Conservation (phyloP, 2,113 vertebrate species). For the Anhinga rufa region DNA sequence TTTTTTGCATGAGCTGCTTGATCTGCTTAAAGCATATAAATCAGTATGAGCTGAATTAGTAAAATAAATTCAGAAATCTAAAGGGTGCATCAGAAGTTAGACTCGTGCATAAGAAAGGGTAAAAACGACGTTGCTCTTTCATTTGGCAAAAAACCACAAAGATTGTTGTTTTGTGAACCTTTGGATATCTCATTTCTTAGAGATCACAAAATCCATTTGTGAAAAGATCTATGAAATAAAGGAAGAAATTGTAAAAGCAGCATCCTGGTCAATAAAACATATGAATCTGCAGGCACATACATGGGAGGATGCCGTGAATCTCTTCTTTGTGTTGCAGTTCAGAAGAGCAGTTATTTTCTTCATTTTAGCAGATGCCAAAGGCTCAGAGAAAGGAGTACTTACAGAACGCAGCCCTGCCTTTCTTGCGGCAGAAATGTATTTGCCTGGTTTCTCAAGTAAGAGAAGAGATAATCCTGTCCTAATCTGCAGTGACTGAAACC, state of each 20-base stretch:
- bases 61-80: not conserved
- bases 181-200: not conserved
- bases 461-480: not conserved
- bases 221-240: conserved; percentile 21
- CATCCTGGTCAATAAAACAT: not conserved
- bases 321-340: conserved; percentile 10
- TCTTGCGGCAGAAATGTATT: not conserved
- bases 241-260: not conserved
- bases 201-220: conserved; percentile 31
- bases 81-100: not conserved
- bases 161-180: not conserved
- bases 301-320: not conserved
- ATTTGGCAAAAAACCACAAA: not conserved
- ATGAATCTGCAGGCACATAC: not conserved
- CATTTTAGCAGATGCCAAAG: not conserved
- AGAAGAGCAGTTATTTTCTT: conserved; percentile 9
- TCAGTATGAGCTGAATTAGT: not conserved
- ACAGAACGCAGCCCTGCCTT: not conserved
- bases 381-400: not conserved
- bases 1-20: not conserved
- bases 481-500: not conserved
- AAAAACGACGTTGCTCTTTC: not conserved
- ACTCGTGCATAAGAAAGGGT: not conserved
- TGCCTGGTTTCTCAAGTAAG: not conserved
- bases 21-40: not conserved